Base-by-base conservation (phyloP, 2,797 vertebrate species). In the Furcifer pardalis region DNA sequence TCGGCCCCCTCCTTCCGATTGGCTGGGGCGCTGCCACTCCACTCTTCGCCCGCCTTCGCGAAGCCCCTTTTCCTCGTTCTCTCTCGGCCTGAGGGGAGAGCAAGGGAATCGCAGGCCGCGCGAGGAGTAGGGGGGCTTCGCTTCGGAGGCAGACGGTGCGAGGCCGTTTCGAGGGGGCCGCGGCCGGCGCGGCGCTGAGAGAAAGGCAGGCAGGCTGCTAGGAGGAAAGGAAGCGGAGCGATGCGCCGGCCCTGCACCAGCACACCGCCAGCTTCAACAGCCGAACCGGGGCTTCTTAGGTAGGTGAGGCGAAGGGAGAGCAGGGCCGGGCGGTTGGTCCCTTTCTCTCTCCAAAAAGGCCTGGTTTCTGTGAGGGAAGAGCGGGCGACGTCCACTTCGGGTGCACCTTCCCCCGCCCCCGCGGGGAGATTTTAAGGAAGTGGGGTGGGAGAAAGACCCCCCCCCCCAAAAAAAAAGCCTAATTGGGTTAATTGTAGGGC, bases 21-120 rank as follows among this genome's bases (percentile, higher is more conserved):
- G 84, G 84, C 63, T 77, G 42, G 0, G 21, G n/a, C 6, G 49
- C 73, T 76, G 84, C 68, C 84, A 75, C 62, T 85, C 69, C 69
- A 30, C 3, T 21, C n/a, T 25, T 10, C 8, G 44, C 15, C 65
- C 23, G 30, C 32, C 42, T 1, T 6, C 68, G 9, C 30, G 2
- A 15, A 1, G 3, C 32, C 63, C 52, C 21, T 56, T 23, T 44
- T 8, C 15, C 13, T 9, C 7, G 17, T 17, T 19, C n/a, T 44
- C 49, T 32, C 32, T 65, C 77, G 62, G 71, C 84, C 79, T 77
- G 73, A 82, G 84, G 79, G 52, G 25, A 71, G 63, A 73, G 72
- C 10, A 32, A 17, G 72, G 7, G 42, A 32, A 35, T 23, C 49
- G 30, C 62, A 59, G 78, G 69, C 62, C 84, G n/a, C 1, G 52